A percentile compares a stretch with the other conserved stretches of the same genome.
Conservation (phyloP, 2,888 invertebrate species). For the Chromoteleia sp. region DNA sequence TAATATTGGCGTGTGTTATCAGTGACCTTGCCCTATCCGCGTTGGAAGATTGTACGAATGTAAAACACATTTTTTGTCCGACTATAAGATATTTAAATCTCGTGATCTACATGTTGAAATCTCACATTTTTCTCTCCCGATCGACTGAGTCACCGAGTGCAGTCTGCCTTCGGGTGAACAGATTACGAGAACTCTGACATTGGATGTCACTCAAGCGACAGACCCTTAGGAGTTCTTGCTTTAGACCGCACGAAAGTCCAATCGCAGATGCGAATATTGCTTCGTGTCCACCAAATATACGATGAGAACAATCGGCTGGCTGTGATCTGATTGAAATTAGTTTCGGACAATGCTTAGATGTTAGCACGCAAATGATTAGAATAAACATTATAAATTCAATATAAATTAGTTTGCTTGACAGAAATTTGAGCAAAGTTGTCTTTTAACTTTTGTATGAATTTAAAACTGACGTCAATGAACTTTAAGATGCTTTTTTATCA, state of each 20-base stretch:
- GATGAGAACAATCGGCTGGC: conserved; percentile 61
- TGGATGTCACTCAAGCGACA: conserved; percentile 77
- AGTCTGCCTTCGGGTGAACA: conserved; percentile 61
- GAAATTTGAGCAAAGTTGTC: no score
- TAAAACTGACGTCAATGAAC: no score
- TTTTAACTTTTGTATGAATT: no score
- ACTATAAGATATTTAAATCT: conserved; percentile 37
- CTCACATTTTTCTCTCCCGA: conserved; percentile 34
- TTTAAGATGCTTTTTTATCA: no score
- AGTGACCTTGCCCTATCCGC: no score
- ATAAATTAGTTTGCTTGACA: no score
- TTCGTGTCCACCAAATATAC: conserved; percentile 49
- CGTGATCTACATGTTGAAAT: conserved; percentile 20
- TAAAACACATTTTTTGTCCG: no score
- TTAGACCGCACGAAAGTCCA: conserved; percentile 63
- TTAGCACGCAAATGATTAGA: conserved; percentile 4
- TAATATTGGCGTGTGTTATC: no score
- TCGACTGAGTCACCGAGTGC: conserved; percentile 48
- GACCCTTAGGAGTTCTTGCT: conserved; percentile 76
- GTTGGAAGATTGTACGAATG: no score
- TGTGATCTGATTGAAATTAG: conserved; percentile 52
- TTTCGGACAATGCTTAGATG: conserved; percentile 42
- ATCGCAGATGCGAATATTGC: conserved; percentile 64
- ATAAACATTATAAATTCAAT: no score
- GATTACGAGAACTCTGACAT: conserved; percentile 73